These are phyloP conservation scores for Dryobota labecula DNA, from an alignment of 2,888 invertebrate genomes.

Conservation along the genomic window DNA sequence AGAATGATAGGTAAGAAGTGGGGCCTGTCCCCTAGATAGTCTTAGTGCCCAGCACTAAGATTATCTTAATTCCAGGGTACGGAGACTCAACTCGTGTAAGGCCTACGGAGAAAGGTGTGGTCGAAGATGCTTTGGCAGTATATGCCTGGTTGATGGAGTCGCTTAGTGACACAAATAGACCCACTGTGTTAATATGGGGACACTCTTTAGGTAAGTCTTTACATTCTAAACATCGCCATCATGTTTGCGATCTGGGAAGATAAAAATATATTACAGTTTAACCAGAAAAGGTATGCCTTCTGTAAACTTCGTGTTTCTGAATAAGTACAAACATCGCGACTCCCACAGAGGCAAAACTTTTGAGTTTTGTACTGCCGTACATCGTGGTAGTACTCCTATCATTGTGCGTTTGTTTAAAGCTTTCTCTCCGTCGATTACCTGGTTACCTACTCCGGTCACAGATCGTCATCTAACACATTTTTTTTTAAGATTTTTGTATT, in stretches of 20 bases:
- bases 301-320: neutral
- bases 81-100: constrained; percentile 93
- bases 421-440: neutral
- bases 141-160: constrained; percentile 93
- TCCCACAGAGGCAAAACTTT: neutral
- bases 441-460: too few species aligned
- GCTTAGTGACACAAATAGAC: constrained; percentile 72
- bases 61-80: constrained; percentile 89
- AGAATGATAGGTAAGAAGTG: too few species aligned
- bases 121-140: constrained; percentile 94
- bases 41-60: too few species aligned
- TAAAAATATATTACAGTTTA: neutral
- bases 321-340: neutral
- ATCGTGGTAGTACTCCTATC: neutral
- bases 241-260: neutral
- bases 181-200: constrained; percentile 96
- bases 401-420: neutral
- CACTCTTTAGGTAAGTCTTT: constrained; percentile 94
- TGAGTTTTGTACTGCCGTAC: neutral
- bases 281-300: neutral
- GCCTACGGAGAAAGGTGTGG: constrained; percentile 96
- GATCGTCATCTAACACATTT: too few species aligned
- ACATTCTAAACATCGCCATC: neutral
- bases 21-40: too few species aligned
- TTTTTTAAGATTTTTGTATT: too few species aligned